Evolutionary conservation across 2,797 vertebrate species (phyloP).

Genomic region (Aratinga solstitialis): DNA sequence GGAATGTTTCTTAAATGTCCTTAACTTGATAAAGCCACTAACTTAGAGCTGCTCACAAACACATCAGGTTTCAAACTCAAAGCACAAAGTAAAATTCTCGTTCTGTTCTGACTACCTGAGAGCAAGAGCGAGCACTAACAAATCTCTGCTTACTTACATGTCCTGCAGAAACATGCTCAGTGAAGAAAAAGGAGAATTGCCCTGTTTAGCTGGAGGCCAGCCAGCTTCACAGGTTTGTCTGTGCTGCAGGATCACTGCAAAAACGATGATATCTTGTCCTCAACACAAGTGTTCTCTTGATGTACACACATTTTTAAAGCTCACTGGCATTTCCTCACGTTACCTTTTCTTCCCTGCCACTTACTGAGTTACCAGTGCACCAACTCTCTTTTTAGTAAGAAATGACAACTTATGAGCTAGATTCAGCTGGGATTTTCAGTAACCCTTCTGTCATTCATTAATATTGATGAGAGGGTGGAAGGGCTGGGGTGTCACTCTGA

Average conservation of each 20-base stretch:
- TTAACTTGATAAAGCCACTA: neutral
- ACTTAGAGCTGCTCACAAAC: neutral
- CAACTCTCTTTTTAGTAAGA: neutral
- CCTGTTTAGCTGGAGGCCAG: neutral
- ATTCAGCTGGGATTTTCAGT: neutral
- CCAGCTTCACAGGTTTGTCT: neutral
- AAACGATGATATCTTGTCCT: neutral
- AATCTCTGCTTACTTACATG: neutral
- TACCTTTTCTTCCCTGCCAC: neutral
- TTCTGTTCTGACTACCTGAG: neutral
- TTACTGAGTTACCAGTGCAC: neutral
- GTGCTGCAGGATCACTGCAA: neutral
- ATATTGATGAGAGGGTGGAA: neutral
- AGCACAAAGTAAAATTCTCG: neutral
- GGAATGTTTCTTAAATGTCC: neutral
- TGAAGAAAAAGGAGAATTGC: neutral
- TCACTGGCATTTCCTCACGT: neutral
- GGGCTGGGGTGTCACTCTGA: neutral
- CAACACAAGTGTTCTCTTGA: neutral
- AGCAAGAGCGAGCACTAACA: neutral
- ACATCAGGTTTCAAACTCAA: neutral
- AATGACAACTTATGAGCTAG: neutral
- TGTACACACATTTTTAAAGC: neutral
- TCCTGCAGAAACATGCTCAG: neutral
- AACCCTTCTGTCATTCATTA: neutral